Conservation (phyloP, 2,888 invertebrate genomes). For the Mesopsocus fuscifrons region DNA sequence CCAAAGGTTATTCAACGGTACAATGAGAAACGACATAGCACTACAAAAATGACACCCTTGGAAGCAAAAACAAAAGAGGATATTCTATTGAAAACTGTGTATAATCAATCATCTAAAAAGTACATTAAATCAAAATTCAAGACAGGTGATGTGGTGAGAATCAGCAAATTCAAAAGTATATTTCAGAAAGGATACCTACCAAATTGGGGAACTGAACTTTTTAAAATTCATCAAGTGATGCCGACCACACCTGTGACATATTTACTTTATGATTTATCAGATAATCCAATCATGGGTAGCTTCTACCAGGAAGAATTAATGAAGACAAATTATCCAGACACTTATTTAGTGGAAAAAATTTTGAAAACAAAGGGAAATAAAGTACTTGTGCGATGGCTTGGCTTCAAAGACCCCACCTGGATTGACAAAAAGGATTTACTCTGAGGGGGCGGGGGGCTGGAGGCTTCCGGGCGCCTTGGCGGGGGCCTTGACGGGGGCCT, state of each 20-base stretch:
- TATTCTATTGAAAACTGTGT: not conserved
- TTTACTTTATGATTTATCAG: not conserved
- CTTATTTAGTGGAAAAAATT: constrained; percentile 10
- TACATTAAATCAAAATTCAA: constrained; percentile 1
- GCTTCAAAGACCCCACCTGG: too few relatives aligned
- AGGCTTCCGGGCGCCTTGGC: too few relatives aligned
- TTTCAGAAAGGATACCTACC: constrained; percentile 8
- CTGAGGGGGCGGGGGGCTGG: too few relatives aligned
- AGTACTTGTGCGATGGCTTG: constrained; percentile 8
- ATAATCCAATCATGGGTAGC: not conserved
- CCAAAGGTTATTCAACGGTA: constrained; percentile 11
- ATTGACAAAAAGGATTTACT: too few relatives aligned
- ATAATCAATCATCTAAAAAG: not conserved
- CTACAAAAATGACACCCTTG: constrained; percentile 13
- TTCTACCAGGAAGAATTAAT: constrained; percentile 9
- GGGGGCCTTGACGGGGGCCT: too few relatives aligned
- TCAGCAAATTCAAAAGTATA: not conserved
- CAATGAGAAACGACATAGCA: constrained; percentile 13
- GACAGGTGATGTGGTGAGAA: not conserved
- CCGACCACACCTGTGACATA: not conserved
- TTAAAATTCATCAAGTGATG: not conserved
- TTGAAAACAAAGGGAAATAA: constrained; percentile 9
- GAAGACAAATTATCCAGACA: constrained; percentile 2
- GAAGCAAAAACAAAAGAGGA: constrained; percentile 10
- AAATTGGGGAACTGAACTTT: constrained; percentile 10